Evolutionary conservation across 2,888 invertebrate genomes (phyloP).

Genomic region (Scaptomyza polygonia): DNA sequence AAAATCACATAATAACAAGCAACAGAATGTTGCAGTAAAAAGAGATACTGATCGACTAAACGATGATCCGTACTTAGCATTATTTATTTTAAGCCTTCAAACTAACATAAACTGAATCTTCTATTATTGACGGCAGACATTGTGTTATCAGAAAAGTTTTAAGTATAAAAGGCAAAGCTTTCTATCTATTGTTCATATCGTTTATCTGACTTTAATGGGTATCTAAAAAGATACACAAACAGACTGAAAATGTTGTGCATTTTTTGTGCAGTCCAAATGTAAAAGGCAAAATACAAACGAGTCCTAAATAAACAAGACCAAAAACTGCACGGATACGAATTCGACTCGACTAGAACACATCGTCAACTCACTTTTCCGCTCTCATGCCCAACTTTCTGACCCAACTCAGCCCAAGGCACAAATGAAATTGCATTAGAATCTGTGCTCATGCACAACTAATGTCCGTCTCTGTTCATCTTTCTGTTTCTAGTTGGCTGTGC

Average conservation of each 20-base stretch:
- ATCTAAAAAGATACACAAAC: slow-evolving; percentile 18
- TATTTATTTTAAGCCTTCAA: background rate
- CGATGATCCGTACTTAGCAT: background rate
- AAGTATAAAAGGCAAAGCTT: background rate
- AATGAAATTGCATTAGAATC: slow-evolving; percentile 75
- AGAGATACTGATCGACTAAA: background rate
- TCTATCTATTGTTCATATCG: background rate
- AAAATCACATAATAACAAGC: slow-evolving; percentile 35
- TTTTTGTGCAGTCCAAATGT: slow-evolving; percentile 52
- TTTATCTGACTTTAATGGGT: background rate
- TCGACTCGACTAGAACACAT: slow-evolving; percentile 22
- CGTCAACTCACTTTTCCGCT: background rate
- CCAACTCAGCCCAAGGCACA: slow-evolving; percentile 27
- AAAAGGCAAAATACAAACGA: slow-evolving; percentile 43
- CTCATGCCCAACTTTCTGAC: slow-evolving; percentile 6
- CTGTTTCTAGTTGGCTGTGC: slow-evolving; percentile 48
- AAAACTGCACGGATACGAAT: slow-evolving; percentile 51
- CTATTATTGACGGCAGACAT: background rate
- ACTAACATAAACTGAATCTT: background rate
- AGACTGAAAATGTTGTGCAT: slow-evolving; percentile 38
- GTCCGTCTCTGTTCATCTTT: slow-evolving; percentile 12
- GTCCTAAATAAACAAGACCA: slow-evolving; percentile 75
- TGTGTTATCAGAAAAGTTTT: background rate
- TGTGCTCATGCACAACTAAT: slow-evolving; percentile 65
- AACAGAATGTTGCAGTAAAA: background rate